Evolutionary conservation across 2,888 invertebrate genomes (phyloP).

Genomic region (Baccha elongata): DNA sequence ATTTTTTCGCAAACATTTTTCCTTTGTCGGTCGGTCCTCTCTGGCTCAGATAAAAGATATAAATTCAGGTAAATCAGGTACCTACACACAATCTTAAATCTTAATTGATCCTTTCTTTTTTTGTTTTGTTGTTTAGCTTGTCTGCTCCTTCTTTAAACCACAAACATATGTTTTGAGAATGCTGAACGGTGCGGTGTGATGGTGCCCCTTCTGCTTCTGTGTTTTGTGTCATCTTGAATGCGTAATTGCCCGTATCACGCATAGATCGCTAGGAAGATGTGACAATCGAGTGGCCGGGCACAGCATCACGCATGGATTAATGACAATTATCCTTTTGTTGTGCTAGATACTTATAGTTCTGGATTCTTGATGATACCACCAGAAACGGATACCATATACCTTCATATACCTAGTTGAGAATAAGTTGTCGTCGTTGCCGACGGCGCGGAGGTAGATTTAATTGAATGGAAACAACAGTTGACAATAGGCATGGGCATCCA

Average conservation of each 20-base stretch:
- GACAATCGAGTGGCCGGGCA: conserved; percentile 44
- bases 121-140: conserved; percentile 10
- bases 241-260: conserved; percentile 73
- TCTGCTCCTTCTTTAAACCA: conserved; percentile 36
- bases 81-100: conserved; percentile 63
- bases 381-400: conserved; percentile 29
- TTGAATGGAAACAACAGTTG: conserved; percentile 71
- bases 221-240: conserved; percentile 71
- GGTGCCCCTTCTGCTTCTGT: conserved; percentile 42
- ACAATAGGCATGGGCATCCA: conserved; percentile 37
- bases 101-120: conserved; percentile 64
- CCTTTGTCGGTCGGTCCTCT: conserved; percentile 65
- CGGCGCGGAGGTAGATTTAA: conserved; percentile 68
- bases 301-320: conserved; percentile 72
- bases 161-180: conserved; percentile 61
- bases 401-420: conserved; percentile 23
- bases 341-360: conserved; percentile 13
- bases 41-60: conserved; percentile 46
- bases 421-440: conserved; percentile 31
- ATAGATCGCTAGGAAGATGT: conserved; percentile 62
- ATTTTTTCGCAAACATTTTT: conserved; percentile 57
- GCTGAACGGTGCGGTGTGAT: conserved; percentile 19
- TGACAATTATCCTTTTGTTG: conserved; percentile 73
- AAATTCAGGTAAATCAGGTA: conserved; percentile 69
- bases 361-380: not conserved